Evolutionary conservation across 2,113 vertebrate genomes (phyloP).

Genomic region (Cricetomys ansorgei): DNA sequence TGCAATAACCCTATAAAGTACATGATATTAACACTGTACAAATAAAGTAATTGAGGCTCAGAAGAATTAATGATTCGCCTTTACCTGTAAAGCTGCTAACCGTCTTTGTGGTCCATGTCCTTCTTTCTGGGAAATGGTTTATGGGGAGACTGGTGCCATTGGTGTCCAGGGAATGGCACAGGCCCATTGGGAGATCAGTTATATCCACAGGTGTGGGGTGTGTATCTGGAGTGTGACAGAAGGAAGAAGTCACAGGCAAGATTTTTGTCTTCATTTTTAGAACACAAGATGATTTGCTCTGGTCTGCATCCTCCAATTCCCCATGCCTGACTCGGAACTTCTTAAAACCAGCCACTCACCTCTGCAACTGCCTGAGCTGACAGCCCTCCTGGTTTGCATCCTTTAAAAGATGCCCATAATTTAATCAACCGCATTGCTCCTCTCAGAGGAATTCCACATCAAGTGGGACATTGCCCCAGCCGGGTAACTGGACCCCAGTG

Average conservation of each 20-base stretch:
- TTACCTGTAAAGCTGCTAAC: neutral
- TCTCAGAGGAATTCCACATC: conserved; percentile 50
- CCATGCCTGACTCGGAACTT: neutral
- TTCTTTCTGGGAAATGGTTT: conserved; percentile 21
- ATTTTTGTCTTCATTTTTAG: neutral
- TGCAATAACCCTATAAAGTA: neutral
- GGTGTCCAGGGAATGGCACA: neutral
- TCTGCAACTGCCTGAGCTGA: neutral
- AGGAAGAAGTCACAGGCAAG: neutral
- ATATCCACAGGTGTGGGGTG: neutral
- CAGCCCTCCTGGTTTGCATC: conserved; percentile 10
- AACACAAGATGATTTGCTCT: neutral
- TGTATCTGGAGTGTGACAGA: neutral
- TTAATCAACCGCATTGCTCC: conserved; percentile 43
- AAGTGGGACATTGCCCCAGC: conserved; percentile 51
- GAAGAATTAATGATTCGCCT: neutral
- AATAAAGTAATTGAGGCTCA: neutral
- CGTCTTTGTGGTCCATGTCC: neutral
- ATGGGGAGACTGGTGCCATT: neutral
- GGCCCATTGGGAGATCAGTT: conserved; percentile 20
- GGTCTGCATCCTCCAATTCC: neutral
- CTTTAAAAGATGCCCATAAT: neutral
- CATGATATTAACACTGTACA: neutral
- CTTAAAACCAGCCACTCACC: neutral
- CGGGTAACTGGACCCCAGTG: conserved; percentile 53